Evolutionary conservation across 2,888 invertebrate genomes (phyloP).

Genomic region (Neoaliturus tenellus): DNA sequence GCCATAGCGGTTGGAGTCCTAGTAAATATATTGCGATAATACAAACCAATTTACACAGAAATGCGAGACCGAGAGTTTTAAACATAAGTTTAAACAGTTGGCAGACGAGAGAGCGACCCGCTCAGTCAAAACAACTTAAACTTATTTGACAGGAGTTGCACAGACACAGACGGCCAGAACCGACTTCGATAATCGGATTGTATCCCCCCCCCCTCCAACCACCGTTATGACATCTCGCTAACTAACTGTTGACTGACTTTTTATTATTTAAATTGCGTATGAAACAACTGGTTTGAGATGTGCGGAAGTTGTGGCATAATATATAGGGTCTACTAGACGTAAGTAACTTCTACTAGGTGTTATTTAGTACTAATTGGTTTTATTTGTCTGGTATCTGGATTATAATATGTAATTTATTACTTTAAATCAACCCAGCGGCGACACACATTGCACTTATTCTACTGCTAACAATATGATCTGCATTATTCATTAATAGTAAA

Average conservation of each 20-base stretch:
- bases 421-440: too few relatives aligned
- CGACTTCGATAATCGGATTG: constrained; percentile 29
- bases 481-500: too few relatives aligned
- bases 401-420: too few relatives aligned
- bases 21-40: too few relatives aligned
- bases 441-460: too few relatives aligned
- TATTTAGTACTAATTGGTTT: too few relatives aligned
- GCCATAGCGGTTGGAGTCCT: too few relatives aligned
- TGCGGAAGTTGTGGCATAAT: too few relatives aligned
- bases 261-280: neutral
- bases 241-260: neutral
- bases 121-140: constrained; percentile 33
- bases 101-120: constrained; percentile 23
- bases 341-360: too few relatives aligned
- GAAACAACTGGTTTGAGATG: neutral
- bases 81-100: constrained; percentile 25
- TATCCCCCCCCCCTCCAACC: neutral
- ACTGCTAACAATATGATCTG: too few relatives aligned
- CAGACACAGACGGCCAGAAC: constrained; percentile 26
- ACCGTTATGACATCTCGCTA: constrained; percentile 11
- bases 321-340: too few relatives aligned
- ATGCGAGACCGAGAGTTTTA: neutral
- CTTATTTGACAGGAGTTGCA: constrained; percentile 33
- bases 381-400: too few relatives aligned
- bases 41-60: neutral